Conservation (phyloP, 1,140 invertebrate species). For the Alviniconcha marisindica region DNA sequence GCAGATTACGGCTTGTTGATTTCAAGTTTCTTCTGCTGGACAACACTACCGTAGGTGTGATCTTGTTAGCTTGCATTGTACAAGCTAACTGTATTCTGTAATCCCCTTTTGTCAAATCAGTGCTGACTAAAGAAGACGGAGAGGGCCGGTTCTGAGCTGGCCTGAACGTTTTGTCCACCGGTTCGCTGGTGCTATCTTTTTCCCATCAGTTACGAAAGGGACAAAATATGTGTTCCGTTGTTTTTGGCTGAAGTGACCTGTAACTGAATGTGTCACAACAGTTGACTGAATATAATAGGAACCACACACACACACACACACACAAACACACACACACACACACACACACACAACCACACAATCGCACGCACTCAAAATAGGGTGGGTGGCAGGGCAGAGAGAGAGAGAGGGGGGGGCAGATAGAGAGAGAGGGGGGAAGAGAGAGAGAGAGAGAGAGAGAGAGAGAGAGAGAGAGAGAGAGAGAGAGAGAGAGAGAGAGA, state of each 20-base stretch:
- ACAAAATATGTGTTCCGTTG: not conserved
- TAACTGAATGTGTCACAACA: not conserved
- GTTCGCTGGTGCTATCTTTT: too few species aligned
- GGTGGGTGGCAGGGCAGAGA: not conserved
- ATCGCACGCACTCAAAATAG: not conserved
- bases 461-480: slow-evolving; percentile 16
- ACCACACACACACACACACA: not conserved
- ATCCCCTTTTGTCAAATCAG: too few species aligned
- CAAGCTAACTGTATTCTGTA: too few species aligned
- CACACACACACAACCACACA: not conserved
- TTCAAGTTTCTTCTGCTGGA: too few species aligned
- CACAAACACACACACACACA: not conserved
- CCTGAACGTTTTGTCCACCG: too few species aligned
- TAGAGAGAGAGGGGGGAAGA: not conserved
- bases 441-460: slow-evolving; percentile 9
- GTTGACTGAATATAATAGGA: too few species aligned
- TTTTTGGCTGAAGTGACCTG: not conserved
- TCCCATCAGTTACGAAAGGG: too few species aligned
- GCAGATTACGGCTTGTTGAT: too few species aligned
- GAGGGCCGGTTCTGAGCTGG: too few species aligned
- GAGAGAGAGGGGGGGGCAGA: not conserved
- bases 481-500: slow-evolving; percentile 20
- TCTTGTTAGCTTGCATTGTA: too few species aligned
- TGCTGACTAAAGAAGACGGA: too few species aligned
- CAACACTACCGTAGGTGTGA: too few species aligned